These are phyloP conservation scores for Nomada goodeniana DNA, from an alignment of 2,888 invertebrate genomes.

Conservation along the genomic window DNA sequence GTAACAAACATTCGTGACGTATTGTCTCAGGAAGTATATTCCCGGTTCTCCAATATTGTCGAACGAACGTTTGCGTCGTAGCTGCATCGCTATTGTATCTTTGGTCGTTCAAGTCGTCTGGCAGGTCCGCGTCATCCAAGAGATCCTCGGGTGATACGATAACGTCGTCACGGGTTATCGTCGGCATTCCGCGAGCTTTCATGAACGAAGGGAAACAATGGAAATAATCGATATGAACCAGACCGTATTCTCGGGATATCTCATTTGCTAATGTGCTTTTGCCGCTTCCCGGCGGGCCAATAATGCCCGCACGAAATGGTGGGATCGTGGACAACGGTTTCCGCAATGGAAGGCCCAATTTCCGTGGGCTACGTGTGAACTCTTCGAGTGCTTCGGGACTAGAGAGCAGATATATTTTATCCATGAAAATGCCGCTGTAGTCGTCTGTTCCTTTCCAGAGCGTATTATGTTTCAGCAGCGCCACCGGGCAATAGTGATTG, in stretches of 20 bases:
- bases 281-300: constrained; percentile 86
- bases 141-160: constrained; percentile 32
- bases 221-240: constrained; percentile 85
- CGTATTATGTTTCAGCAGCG: constrained; percentile 85
- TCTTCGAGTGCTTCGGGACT: constrained; percentile 84
- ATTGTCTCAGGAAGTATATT: constrained; percentile 84
- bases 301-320: constrained; percentile 86
- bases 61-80: constrained; percentile 79
- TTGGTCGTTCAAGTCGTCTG: constrained; percentile 56
- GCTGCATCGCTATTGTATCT: constrained; percentile 58
- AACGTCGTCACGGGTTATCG: neutral
- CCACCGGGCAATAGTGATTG: constrained; percentile 87
- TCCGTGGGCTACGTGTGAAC: constrained; percentile 85
- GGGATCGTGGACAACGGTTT: constrained; percentile 85
- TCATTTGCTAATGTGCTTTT: constrained; percentile 85
- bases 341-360: constrained; percentile 84
- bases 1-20: constrained; percentile 84
- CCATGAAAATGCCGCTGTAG: constrained; percentile 85
- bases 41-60: constrained; percentile 85
- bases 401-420: constrained; percentile 86
- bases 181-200: constrained; percentile 48
- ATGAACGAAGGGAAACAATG: constrained; percentile 71
- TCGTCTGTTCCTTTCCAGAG: constrained; percentile 88
- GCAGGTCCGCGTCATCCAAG: constrained; percentile 52
- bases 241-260: constrained; percentile 86